Conservation (phyloP, 2,888 invertebrate genomes). For the Nemapogon koenigi region DNA sequence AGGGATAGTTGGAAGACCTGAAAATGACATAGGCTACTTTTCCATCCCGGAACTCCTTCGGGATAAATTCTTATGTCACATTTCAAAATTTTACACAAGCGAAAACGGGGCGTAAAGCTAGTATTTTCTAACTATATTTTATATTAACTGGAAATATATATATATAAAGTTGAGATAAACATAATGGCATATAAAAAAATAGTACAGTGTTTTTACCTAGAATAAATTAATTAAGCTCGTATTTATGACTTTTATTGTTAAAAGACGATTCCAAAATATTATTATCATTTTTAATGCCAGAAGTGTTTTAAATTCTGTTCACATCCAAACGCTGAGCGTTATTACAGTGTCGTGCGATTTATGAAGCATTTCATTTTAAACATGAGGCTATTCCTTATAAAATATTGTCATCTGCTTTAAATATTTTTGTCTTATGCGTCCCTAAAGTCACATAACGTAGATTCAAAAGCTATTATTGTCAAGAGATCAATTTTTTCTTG, state of each 20-base stretch:
- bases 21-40: too few species aligned
- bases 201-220: neutral
- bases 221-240: too few species aligned
- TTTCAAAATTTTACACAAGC: too few species aligned
- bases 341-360: slow-evolving; percentile 52
- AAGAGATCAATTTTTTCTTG: neutral
- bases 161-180: neutral
- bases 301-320: slow-evolving; percentile 46
- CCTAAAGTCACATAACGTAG: slow-evolving; percentile 34
- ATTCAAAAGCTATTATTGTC: slow-evolving; percentile 1
- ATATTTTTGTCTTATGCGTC: slow-evolving; percentile 56
- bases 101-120: too few species aligned
- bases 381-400: slow-evolving; percentile 60
- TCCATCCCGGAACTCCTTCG: too few species aligned
- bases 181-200: neutral
- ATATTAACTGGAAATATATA: too few species aligned
- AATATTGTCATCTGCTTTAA: slow-evolving; percentile 61
- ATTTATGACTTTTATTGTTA: too few species aligned
- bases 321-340: slow-evolving; percentile 42
- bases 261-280: too few species aligned
- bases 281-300: slow-evolving; percentile 38
- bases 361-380: slow-evolving; percentile 51
- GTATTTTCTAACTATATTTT: too few species aligned
- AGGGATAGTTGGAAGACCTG: too few species aligned
- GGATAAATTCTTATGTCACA: too few species aligned